Evolutionary conservation across 2,888 invertebrate genomes (phyloP).

Genomic region (Ditylenchus weischeri): DNA sequence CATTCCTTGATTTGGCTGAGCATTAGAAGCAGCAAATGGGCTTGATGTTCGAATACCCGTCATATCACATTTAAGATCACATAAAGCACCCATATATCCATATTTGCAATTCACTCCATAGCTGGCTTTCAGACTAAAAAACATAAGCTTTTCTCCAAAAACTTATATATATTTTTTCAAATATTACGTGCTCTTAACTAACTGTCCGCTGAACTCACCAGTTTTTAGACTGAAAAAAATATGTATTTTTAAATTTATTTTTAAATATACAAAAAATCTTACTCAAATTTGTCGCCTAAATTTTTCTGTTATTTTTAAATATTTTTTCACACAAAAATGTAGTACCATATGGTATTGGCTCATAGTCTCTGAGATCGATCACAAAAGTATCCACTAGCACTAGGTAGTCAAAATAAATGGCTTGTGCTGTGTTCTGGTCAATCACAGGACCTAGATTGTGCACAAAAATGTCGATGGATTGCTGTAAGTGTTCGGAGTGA

Average conservation of each 20-base stretch:
- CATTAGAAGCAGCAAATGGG: too few species aligned
- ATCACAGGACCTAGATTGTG: constrained; percentile 13
- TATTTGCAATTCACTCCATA: not conserved
- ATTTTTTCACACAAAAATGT: not conserved
- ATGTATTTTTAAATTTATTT: too few species aligned
- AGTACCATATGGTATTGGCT: not conserved
- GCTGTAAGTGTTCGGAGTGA: not conserved
- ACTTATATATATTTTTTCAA: too few species aligned
- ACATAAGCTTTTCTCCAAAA: too few species aligned
- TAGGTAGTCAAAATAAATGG: constrained; percentile 11
- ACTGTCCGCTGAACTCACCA: not conserved
- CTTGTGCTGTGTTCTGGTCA: constrained; percentile 2
- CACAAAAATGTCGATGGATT: constrained; percentile 13
- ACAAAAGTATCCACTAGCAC: constrained; percentile 6
- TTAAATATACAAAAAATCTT: too few species aligned
- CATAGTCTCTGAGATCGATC: constrained; percentile 11
- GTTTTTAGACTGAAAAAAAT: not conserved
- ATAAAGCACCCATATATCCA: constrained; percentile 7
- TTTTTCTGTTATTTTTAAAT: too few species aligned
- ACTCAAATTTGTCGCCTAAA: too few species aligned
- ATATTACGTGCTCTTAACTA: constrained; percentile 11
- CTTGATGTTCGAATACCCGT: not conserved
- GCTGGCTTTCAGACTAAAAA: constrained; percentile 1
- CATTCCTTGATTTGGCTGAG: too few species aligned
- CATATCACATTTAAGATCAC: constrained; percentile 8